A percentile compares a stretch with the other conserved stretches of the same genome.
phyloP scores from a whole-genome alignment of 2,113 vertebrate species.

The Microtus richardsoni region DNA sequence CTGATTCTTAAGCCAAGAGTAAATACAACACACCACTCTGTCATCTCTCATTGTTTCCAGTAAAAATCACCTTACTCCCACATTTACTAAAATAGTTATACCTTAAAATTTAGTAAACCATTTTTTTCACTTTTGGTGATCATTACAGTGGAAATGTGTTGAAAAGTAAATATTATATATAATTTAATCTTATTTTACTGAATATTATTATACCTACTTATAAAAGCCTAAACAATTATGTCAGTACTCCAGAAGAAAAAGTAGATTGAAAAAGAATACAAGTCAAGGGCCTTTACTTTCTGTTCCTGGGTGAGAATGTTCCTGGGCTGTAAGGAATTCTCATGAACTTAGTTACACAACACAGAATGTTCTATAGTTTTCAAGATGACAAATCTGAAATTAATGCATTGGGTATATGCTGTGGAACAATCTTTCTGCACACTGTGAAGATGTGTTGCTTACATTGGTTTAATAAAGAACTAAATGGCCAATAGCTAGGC shows the following conservation, averaged over 20 bases:
- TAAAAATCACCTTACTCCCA: background rate
- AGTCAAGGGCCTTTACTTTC: background rate
- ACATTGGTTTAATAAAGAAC: background rate
- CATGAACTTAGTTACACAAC: background rate
- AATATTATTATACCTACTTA: background rate
- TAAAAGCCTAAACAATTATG: background rate
- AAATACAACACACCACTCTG: background rate
- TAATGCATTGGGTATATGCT: background rate
- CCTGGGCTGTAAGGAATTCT: background rate
- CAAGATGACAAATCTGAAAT: background rate
- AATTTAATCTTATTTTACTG: background rate
- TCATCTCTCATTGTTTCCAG: background rate
- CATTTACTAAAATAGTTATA: background rate
- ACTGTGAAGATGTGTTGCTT: background rate
- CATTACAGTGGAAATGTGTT: background rate
- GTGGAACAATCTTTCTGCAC: background rate
- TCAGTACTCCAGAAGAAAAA: background rate
- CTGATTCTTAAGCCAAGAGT: background rate
- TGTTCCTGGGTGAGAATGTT: background rate
- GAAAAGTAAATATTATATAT: background rate
- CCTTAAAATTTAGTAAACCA: background rate
- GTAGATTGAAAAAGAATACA: background rate
- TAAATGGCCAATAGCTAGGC: background rate
- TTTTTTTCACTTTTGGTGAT: background rate
- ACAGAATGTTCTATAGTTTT: background rate